These are phyloP conservation scores for Popillia japonica DNA, from an alignment of 1,140 invertebrate genomes.

Conservation along the genomic window DNA sequence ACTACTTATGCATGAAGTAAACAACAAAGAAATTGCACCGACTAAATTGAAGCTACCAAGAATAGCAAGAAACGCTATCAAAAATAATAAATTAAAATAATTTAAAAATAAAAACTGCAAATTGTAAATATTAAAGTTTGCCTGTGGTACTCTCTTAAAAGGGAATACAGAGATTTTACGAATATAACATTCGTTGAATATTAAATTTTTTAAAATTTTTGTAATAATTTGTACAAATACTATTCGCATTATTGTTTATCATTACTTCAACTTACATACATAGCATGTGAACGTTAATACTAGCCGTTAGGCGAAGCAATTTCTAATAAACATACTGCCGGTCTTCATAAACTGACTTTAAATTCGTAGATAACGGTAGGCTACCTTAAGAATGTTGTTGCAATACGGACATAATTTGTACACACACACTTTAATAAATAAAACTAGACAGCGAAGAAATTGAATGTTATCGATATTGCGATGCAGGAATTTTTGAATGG, in stretches of 20 bases:
- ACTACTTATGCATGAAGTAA: too few relatives aligned
- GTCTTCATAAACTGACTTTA: background rate
- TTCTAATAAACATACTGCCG: background rate
- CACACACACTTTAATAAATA: constrained; percentile 30
- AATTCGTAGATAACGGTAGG: constrained; percentile 16
- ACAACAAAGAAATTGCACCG: too few relatives aligned
- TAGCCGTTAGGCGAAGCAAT: background rate
- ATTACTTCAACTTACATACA: background rate
- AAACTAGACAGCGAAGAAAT: background rate
- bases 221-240: background rate
- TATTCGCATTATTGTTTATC: background rate
- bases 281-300: background rate
- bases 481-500: constrained; percentile 24
- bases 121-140: too few relatives aligned
- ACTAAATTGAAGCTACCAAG: too few relatives aligned
- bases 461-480: background rate
- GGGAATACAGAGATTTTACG: too few relatives aligned
- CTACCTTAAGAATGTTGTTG: background rate
- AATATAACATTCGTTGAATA: too few relatives aligned
- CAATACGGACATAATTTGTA: background rate
- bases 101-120: too few relatives aligned
- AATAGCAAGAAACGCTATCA: too few relatives aligned
- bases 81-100: too few relatives aligned
- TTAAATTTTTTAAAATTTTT: too few relatives aligned
- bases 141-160: too few relatives aligned